phyloP scores from a whole-genome alignment of 1,140 invertebrate species.

The Pseudomyrmex cubaensis region DNA sequence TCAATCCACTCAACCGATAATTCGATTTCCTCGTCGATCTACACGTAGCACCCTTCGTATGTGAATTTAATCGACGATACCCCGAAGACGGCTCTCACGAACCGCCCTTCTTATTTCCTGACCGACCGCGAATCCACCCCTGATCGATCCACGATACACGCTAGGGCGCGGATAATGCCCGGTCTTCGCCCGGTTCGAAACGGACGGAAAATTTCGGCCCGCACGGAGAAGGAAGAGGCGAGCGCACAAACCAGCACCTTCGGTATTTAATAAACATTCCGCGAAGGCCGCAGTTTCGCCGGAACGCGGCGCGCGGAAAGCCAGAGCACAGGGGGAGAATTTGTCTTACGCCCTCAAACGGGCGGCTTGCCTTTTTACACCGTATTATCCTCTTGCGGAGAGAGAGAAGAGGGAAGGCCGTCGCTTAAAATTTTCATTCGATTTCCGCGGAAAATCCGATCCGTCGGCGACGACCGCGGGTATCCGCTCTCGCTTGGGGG shows the following conservation, averaged over 20 bases:
- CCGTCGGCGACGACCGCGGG: constrained; percentile 47
- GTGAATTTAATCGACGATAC: constrained; percentile 59
- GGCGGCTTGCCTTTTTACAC: constrained; percentile 26
- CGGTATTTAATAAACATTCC: constrained; percentile 76
- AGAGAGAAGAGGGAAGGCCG: constrained; percentile 33
- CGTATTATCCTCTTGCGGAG: constrained; percentile 57
- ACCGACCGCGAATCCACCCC: background rate
- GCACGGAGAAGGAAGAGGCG: constrained; percentile 33
- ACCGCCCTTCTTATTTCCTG: background rate
- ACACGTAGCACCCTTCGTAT: constrained; percentile 5
- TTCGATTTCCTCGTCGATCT: background rate
- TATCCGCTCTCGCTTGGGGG: constrained; percentile 55
- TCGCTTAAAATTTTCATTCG: constrained; percentile 63
- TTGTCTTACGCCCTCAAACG: constrained; percentile 11
- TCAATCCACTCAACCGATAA: background rate
- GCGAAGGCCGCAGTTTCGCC: constrained; percentile 65
- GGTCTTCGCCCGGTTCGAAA: background rate
- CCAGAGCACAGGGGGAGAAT: constrained; percentile 30
- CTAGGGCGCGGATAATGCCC: constrained; percentile 42
- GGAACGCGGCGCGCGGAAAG: background rate
- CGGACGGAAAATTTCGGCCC: constrained; percentile 66
- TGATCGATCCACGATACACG: constrained; percentile 46
- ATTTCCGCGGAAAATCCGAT: constrained; percentile 70
- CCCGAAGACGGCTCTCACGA: background rate
- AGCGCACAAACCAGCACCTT: constrained; percentile 60